These are phyloP conservation scores for Panagrolaimus sp. DNA, from an alignment of 1,140 invertebrate species.

Conservation along the genomic window DNA sequence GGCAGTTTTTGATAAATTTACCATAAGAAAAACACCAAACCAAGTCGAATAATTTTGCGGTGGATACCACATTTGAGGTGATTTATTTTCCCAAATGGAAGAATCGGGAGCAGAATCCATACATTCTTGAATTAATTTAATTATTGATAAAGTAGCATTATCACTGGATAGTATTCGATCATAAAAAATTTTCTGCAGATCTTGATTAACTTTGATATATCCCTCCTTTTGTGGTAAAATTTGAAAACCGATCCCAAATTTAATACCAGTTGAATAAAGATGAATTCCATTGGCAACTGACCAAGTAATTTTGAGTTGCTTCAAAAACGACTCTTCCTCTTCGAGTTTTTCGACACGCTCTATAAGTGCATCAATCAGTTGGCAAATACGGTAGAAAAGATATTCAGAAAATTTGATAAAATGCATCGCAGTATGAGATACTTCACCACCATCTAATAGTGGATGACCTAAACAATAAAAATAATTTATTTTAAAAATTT, in stretches of 20 bases:
- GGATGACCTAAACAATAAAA: background rate
- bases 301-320: background rate
- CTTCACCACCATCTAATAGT: background rate
- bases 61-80: slow-evolving; percentile 1
- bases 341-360: background rate
- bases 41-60: background rate
- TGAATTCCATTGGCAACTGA: background rate
- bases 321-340: background rate
- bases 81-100: background rate
- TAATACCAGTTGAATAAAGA: background rate
- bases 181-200: background rate
- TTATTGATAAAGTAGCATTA: background rate
- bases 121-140: background rate
- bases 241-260: background rate
- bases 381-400: background rate
- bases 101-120: background rate
- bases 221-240: background rate
- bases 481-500: too few relatives aligned
- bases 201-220: background rate
- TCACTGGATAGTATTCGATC: background rate
- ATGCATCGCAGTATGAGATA: background rate
- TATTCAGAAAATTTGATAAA: background rate
- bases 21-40: background rate
- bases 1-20: background rate
- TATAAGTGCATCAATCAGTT: background rate